phyloP scores from a whole-genome alignment of 2,113 vertebrate species.

The Pedionomus torquatus region DNA sequence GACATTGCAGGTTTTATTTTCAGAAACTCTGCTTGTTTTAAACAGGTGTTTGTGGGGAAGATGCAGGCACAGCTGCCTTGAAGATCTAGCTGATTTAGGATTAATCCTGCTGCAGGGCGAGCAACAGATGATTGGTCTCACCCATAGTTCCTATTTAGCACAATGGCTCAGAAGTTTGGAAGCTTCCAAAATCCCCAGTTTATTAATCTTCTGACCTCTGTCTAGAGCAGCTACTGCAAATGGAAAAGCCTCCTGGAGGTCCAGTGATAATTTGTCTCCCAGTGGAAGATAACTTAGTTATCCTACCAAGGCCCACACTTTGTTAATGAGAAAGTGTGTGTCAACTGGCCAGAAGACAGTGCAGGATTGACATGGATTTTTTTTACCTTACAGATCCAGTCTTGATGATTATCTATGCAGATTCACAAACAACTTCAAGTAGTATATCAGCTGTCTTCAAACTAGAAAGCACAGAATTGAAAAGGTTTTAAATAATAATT shows the following conservation, averaged over 20 bases:
- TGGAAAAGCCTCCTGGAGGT: background rate
- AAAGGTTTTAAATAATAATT: background rate
- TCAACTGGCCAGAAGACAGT: background rate
- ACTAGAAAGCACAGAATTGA: background rate
- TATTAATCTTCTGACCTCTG: background rate
- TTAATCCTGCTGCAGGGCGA: background rate
- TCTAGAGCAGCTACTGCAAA: background rate
- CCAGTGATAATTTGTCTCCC: background rate
- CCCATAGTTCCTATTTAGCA: background rate
- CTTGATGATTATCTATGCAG: background rate
- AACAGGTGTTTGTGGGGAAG: background rate
- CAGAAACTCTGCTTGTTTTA: background rate
- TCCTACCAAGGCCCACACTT: background rate
- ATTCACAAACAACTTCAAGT: background rate
- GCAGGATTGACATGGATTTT: background rate
- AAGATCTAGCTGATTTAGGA: background rate
- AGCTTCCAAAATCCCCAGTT: background rate
- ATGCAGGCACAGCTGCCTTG: background rate
- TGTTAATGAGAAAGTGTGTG: background rate
- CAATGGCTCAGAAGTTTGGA: background rate
- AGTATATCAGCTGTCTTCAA: background rate
- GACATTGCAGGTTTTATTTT: background rate
- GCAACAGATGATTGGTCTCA: background rate
- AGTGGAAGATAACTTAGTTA: background rate
- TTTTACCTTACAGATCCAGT: background rate